These are phyloP conservation scores for Leptinotarsa lineolata DNA, from an alignment of 1,140 invertebrate genomes.

Conservation along the genomic window DNA sequence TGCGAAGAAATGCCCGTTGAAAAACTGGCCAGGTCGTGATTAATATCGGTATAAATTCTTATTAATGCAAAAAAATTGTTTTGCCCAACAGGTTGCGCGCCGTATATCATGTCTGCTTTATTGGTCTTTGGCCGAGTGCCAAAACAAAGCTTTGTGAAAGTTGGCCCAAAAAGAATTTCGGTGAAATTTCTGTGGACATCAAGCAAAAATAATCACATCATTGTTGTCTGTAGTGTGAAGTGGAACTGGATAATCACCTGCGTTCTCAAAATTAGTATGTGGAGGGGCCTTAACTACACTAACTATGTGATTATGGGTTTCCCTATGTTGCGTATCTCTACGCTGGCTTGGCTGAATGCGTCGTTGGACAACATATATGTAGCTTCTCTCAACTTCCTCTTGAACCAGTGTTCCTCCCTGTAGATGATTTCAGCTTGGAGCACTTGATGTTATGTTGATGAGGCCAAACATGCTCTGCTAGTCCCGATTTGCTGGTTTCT, in stretches of 20 bases:
- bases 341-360: too few relatives aligned
- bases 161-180: neutral
- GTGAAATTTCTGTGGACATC: neutral
- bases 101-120: neutral
- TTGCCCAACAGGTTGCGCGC: constrained; percentile 4
- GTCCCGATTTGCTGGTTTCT: too few relatives aligned
- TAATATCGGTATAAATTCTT: constrained; percentile 4
- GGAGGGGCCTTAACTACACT: neutral
- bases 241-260: too few relatives aligned
- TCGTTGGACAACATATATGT: too few relatives aligned
- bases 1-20: neutral
- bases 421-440: too few relatives aligned
- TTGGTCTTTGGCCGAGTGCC: neutral
- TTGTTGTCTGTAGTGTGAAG: too few relatives aligned
- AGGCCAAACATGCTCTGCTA: too few relatives aligned
- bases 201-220: neutral
- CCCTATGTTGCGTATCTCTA: too few relatives aligned
- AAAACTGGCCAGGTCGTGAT: constrained; percentile 4
- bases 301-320: too few relatives aligned
- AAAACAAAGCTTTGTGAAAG: constrained; percentile 7
- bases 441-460: too few relatives aligned
- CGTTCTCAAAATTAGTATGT: neutral
- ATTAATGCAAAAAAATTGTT: constrained; percentile 9
- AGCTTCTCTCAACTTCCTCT: too few relatives aligned
- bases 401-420: too few relatives aligned